These are phyloP conservation scores for Poecile atricapillus DNA, from an alignment of 2,113 vertebrate species.

Conservation along the genomic window DNA sequence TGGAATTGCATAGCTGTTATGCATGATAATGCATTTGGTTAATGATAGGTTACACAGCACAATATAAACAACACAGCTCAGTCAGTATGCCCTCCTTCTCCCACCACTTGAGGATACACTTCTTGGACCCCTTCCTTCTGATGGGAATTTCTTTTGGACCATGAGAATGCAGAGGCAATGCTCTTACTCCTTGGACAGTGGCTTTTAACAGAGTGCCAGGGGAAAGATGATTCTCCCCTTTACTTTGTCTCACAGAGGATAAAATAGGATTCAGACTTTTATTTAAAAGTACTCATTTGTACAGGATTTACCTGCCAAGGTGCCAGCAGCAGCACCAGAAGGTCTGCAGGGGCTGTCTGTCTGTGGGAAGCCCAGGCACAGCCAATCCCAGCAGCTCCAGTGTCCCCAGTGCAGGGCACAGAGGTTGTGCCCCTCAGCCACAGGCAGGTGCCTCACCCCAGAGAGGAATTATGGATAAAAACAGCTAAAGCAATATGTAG, in stretches of 20 bases:
- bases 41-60: background rate
- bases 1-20: background rate
- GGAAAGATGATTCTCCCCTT: background rate
- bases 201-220: background rate
- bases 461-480: background rate
- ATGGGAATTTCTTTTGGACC: background rate
- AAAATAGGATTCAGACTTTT: background rate
- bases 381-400: fast-evolving
- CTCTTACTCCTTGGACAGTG: background rate
- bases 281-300: background rate
- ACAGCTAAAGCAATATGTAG: background rate
- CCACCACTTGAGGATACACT: fast-evolving
- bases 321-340: background rate
- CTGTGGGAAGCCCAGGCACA: fast-evolving
- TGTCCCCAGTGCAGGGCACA: fast-evolving
- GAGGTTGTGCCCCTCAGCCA: background rate
- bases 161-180: fast-evolving
- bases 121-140: background rate
- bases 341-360: fast-evolving
- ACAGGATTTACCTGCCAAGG: background rate
- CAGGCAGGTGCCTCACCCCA: fast-evolving
- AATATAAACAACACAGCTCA: background rate
- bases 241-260: background rate
- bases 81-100: background rate
- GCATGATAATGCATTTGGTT: background rate